Evolutionary conservation across 2,797 vertebrate genomes (phyloP), one percentile per base, ranked within the genome.

Genomic region (Emys orbicularis): DNA sequence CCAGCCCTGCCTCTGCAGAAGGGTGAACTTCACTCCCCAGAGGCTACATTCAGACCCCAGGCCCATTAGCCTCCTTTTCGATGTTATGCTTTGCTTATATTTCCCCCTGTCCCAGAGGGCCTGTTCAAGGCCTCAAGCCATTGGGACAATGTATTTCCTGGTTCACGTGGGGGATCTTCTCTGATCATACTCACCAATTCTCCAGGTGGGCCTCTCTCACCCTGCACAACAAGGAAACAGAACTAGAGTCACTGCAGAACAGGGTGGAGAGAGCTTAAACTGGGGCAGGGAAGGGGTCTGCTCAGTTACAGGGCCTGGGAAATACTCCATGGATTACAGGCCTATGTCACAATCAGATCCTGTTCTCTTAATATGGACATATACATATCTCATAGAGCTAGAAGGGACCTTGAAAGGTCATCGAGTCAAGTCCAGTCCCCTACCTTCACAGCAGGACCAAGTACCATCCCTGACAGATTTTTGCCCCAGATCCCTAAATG

Each of bases 121-220:
- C 18, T 37, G 34, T 68, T 7, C 37, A 8, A 72, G n/a, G 68
- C 68, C 68, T 37, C 37, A 41, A 11, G 44, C 74, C 44, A 77
- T 5, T 31, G 37, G 34, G 41, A 82, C 19, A 65, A 61, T 41
- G 25, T 16, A 50, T 21, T 15, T 23, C 18, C 11, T n/a, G 8
- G 34, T 18, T 54, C 34, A 10, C 2, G 1, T 31, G 44, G 21
- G 84, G 47, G 10, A 59, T 41, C 29, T 6, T 34, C 25, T n/a
- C 9, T 25, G 12, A 29, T 72, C 16, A 41, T 77, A 98, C 98
- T 83, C 98, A 99, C 99, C 98, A 98, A 96, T 61, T 98, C 98
- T 81, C 98, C 98, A 31, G 98, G 94, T 89, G 98, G 98, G 52
- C 95, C 98, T 29, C 96, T 97, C 90, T 98, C 98, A 49, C 98